These are phyloP conservation scores for Streptopelia turtur DNA, from an alignment of 2,797 vertebrate genomes.

Conservation along the genomic window DNA sequence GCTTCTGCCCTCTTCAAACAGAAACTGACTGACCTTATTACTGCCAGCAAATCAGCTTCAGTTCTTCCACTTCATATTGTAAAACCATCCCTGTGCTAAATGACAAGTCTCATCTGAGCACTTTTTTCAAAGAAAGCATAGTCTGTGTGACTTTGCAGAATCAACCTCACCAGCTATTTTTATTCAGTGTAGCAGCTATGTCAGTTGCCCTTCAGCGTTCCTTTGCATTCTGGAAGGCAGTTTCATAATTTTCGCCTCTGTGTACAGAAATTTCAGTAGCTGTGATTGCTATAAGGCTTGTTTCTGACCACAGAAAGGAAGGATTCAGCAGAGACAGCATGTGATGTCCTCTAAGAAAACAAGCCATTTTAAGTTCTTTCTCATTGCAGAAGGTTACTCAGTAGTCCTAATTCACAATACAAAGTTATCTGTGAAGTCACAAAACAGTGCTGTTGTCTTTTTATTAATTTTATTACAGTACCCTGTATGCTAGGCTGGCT, in stretches of 20 bases:
- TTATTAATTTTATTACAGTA: not conserved
- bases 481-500: not conserved
- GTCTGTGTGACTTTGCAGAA: not conserved
- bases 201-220: not conserved
- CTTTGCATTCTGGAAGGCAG: not conserved
- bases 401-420: not conserved
- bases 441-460: not conserved
- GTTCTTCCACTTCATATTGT: not conserved
- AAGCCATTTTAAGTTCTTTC: not conserved
- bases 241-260: not conserved
- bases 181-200: not conserved
- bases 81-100: not conserved
- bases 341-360: not conserved
- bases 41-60: not conserved
- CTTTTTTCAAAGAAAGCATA: conserved; percentile 1
- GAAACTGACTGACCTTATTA: not conserved
- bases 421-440: not conserved
- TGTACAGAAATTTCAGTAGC: not conserved
- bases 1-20: not conserved
- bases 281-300: not conserved
- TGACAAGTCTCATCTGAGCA: not conserved
- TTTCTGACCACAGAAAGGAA: not conserved
- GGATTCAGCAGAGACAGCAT: not conserved
- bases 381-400: not conserved
- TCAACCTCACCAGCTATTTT: not conserved